Percentiles rank a stretch among this genome's conserved stretches.
phyloP scores from a whole-genome alignment of 2,797 vertebrate genomes.

The Brachyalestes nurse region DNA sequence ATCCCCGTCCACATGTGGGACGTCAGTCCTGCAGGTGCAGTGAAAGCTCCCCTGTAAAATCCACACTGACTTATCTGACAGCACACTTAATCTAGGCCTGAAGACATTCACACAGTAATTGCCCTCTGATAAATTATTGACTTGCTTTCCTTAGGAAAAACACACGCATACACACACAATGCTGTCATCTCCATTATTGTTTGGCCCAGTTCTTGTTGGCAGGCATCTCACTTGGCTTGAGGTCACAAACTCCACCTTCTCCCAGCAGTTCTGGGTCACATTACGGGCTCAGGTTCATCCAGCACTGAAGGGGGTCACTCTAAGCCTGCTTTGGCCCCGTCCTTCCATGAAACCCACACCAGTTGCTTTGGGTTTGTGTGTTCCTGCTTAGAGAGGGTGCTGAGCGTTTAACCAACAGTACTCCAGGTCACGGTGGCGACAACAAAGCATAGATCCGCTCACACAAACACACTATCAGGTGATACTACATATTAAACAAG shows the following conservation, averaged over 20 bases:
- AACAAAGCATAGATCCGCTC: neutral
- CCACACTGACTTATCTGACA: neutral
- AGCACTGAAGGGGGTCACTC: conserved; percentile 34
- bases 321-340: conserved; percentile 17
- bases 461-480: conserved; percentile 22
- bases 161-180: neutral
- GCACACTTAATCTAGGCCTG: conserved; percentile 4
- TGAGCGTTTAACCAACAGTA: conserved; percentile 50
- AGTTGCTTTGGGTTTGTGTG: conserved; percentile 29
- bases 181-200: conserved; percentile 35
- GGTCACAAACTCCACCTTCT: conserved; percentile 54
- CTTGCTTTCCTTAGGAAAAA: conserved; percentile 22
- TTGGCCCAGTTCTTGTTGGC: conserved; percentile 37
- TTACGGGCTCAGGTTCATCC: conserved; percentile 51
- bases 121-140: conserved; percentile 37
- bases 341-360: conserved; percentile 50
- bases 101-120: neutral
- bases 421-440: conserved; percentile 27
- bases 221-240: conserved; percentile 32
- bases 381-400: conserved; percentile 34
- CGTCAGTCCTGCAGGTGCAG: neutral
- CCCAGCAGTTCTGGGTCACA: conserved; percentile 42
- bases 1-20: neutral
- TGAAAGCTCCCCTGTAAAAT: neutral
- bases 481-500: conserved; percentile 12